A percentile compares a stretch with the other conserved stretches of the same genome.
Evolutionary conservation across 2,888 invertebrate species (phyloP).

Genomic region (Polietes domitor): DNA sequence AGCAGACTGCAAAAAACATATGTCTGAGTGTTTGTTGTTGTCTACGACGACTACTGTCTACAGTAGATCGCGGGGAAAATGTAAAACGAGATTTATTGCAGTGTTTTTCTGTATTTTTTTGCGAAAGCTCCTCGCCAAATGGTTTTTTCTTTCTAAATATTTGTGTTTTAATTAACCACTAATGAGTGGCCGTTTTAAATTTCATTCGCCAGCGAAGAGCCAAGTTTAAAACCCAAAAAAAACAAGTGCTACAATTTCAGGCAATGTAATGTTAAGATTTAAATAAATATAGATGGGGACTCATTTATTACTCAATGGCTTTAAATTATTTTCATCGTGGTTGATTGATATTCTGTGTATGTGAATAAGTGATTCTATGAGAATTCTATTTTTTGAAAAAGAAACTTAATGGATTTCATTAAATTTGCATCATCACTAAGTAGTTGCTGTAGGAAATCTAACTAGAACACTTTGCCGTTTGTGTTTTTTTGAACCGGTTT

Average conservation of each 20-base stretch:
- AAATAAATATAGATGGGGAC: too few species aligned
- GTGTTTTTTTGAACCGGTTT: too few species aligned
- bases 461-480: too few species aligned
- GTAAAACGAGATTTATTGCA: slow-evolving; percentile 31
- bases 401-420: too few species aligned
- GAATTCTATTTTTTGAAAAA: too few species aligned
- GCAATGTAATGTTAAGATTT: too few species aligned
- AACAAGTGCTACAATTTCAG: slow-evolving; percentile 27
- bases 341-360: too few species aligned
- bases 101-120: background rate
- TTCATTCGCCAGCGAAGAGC: slow-evolving; percentile 18
- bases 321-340: too few species aligned
- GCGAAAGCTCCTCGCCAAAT: background rate
- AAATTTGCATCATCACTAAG: too few species aligned
- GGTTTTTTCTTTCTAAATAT: background rate
- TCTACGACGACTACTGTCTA: background rate
- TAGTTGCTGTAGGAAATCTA: too few species aligned
- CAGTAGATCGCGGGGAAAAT: slow-evolving; percentile 31
- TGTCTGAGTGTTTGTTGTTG: slow-evolving; percentile 2
- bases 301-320: too few species aligned
- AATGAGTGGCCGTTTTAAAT: slow-evolving; percentile 43
- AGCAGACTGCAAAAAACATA: background rate
- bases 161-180: slow-evolving; percentile 46
- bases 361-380: too few species aligned
- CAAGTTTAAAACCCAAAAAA: background rate